phyloP scores from a whole-genome alignment of 2,113 vertebrate species.

The Acrocephalus kingi region DNA sequence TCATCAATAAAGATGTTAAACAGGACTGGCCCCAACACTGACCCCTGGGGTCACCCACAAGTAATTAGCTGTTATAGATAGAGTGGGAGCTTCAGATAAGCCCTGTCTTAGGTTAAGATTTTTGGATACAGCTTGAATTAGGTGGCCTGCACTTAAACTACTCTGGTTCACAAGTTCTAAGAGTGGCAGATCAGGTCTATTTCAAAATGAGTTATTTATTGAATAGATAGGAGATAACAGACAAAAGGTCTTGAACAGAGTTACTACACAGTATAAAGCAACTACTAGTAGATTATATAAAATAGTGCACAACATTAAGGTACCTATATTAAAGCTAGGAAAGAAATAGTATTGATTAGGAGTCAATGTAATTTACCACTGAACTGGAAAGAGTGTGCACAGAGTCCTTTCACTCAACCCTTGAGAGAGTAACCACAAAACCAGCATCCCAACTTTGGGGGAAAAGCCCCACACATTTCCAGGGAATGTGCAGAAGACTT shows the following conservation, averaged over 20 bases:
- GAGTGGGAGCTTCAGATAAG: not conserved
- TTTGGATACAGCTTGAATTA: not conserved
- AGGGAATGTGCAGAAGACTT: not conserved
- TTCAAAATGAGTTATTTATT: not conserved
- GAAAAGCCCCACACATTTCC: not conserved
- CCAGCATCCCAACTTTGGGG: rapidly evolving
- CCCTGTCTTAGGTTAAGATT: not conserved
- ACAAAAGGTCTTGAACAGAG: not conserved
- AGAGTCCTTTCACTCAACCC: not conserved
- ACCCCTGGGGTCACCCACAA: not conserved
- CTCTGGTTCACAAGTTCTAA: not conserved
- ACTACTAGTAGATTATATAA: not conserved
- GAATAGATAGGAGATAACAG: not conserved
- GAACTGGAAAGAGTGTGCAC: not conserved
- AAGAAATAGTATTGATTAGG: not conserved
- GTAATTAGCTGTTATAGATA: not conserved
- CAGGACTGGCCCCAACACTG: not conserved
- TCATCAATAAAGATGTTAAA: not conserved
- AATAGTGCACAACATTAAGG: not conserved
- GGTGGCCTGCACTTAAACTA: not conserved
- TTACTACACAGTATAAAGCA: not conserved
- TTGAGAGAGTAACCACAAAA: not conserved
- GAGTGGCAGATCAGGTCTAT: not conserved
- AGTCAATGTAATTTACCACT: not conserved
- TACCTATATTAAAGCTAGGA: not conserved